These are phyloP conservation scores for Eurosta solidaginis DNA, from an alignment of 1,140 invertebrate species.

Conservation along the genomic window DNA sequence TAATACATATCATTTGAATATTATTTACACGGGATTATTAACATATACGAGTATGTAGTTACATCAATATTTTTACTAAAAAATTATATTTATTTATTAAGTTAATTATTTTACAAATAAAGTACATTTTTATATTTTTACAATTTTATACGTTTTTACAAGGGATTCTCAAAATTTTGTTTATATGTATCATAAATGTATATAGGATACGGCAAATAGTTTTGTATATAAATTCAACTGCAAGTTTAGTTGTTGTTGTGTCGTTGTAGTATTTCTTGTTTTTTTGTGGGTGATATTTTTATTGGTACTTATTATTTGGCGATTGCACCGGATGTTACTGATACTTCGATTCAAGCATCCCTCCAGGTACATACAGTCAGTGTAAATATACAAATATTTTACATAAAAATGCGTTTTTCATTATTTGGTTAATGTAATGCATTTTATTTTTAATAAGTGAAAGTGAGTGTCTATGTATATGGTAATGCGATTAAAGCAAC, in stretches of 20 bases:
- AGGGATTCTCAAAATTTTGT: background rate
- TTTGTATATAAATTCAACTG: background rate
- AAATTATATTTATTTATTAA: conserved; percentile 27
- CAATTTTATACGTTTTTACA: background rate
- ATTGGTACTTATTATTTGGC: background rate
- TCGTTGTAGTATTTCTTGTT: background rate
- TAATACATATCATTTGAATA: no score
- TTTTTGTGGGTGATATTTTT: background rate
- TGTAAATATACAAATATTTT: conserved; percentile 1
- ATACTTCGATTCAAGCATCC: background rate
- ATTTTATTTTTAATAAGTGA: background rate
- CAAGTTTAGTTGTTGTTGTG: background rate
- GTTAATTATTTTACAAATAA: conserved; percentile 22
- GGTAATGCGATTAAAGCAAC: no score
- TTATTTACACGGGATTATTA: no score
- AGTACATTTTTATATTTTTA: background rate
- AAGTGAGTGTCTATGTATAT: background rate
- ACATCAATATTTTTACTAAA: conserved; percentile 3
- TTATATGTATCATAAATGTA: background rate
- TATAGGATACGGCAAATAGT: background rate
- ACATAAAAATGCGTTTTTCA: background rate
- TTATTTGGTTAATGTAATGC: conserved; percentile 22
- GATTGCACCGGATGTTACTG: background rate
- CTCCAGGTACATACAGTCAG: background rate
- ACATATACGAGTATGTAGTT: no score